These are phyloP conservation scores for Thomomys bottae DNA, from an alignment of 2,113 vertebrate genomes.

Conservation along the genomic window DNA sequence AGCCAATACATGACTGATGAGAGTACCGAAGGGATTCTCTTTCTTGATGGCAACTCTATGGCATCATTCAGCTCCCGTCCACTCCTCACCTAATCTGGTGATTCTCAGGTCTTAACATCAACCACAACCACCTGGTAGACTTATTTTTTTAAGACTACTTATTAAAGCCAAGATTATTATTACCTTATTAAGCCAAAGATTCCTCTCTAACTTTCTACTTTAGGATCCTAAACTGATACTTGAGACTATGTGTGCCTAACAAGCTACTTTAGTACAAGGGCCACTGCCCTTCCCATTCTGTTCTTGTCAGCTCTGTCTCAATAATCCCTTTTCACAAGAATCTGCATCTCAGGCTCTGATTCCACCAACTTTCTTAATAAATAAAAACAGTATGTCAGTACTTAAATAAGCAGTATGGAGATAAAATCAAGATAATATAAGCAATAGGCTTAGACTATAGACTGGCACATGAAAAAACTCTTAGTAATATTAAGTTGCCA, in stretches of 20 bases:
- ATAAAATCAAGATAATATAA: slow-evolving; percentile 24
- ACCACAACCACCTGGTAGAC: not conserved
- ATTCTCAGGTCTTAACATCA: slow-evolving; percentile 42
- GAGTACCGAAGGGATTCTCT: not conserved
- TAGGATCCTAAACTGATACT: not conserved
- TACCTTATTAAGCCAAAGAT: too few relatives aligned
- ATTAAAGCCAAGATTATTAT: not conserved
- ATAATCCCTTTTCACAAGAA: slow-evolving; percentile 1
- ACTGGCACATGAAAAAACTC: not conserved
- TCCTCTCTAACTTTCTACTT: not conserved
- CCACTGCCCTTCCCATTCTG: not conserved
- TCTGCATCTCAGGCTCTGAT: not conserved
- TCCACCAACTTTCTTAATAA: slow-evolving; percentile 10
- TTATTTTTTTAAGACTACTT: not conserved
- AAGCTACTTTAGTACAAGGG: not conserved
- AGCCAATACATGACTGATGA: not conserved
- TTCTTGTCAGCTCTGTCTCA: not conserved
- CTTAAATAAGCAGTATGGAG: slow-evolving; percentile 25
- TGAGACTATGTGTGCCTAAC: not conserved
- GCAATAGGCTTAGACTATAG: not conserved
- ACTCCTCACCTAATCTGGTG: not conserved
- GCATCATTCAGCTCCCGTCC: not conserved
- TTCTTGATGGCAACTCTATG: not conserved
- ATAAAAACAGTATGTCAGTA: not conserved
- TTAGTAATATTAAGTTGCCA: slow-evolving; percentile 26